A percentile compares a stretch with the other conserved stretches of the same genome.
Conservation (phyloP, 1,140 invertebrate genomes). For the Luehdorfia chinensis region DNA sequence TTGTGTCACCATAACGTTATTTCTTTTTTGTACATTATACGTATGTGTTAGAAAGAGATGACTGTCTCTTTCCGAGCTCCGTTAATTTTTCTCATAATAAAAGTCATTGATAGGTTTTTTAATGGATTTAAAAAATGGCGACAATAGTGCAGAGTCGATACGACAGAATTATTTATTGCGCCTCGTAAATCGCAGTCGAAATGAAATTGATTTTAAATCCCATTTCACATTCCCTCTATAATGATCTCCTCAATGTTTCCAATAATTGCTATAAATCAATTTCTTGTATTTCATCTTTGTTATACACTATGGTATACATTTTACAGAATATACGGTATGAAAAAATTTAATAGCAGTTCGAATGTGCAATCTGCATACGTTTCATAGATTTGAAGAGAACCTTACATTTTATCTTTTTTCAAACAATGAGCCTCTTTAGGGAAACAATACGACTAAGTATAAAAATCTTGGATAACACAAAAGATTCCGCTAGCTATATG, state of each 20-base stretch:
- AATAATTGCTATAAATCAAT: slow-evolving; percentile 60
- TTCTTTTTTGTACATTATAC: slow-evolving; percentile 10
- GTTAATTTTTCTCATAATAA: slow-evolving; percentile 45
- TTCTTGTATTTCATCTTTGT: slow-evolving; percentile 35
- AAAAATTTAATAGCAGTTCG: too few species aligned
- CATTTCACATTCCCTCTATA: slow-evolving; percentile 38
- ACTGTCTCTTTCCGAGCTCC: slow-evolving; percentile 22
- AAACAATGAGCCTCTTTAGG: slow-evolving; percentile 27
- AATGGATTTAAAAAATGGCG: slow-evolving; percentile 71
- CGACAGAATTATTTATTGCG: slow-evolving; percentile 63
- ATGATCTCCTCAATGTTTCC: slow-evolving; percentile 42
- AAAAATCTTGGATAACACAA: slow-evolving; percentile 53
- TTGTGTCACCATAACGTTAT: slow-evolving; percentile 24
- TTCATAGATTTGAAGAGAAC: too few species aligned
- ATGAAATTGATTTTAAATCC: slow-evolving; percentile 69
- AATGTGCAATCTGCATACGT: too few species aligned
- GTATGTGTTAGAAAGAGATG: slow-evolving; percentile 39
- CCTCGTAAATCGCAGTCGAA: slow-evolving; percentile 64
- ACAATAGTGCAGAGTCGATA: slow-evolving; percentile 59
- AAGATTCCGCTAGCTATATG: slow-evolving; percentile 40
- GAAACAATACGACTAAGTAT: slow-evolving; percentile 30
- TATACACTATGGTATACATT: too few species aligned
- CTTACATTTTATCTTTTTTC: slow-evolving; percentile 9
- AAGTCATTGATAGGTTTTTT: slow-evolving; percentile 70
- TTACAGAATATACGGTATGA: too few species aligned